These are phyloP conservation scores for Drosophila pectinifera DNA, from an alignment of 1,140 invertebrate species.

Conservation along the genomic window DNA sequence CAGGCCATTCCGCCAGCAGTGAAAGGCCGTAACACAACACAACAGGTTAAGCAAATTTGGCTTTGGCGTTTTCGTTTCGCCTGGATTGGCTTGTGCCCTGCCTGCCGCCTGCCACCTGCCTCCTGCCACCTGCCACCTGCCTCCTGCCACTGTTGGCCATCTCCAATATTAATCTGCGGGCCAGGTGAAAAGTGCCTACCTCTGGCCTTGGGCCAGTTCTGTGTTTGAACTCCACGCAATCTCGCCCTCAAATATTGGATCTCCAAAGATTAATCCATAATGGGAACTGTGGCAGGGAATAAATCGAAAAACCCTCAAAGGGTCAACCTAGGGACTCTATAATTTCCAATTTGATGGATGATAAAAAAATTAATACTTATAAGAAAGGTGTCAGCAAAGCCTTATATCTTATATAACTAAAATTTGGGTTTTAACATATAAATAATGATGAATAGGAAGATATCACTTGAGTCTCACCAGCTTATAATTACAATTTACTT, in stretches of 20 bases:
- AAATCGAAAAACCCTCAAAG: too few relatives aligned
- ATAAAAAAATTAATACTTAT: too few relatives aligned
- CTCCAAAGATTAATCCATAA: conserved; percentile 1
- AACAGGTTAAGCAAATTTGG: conserved; percentile 63
- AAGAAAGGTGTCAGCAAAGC: too few relatives aligned
- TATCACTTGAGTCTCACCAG: too few relatives aligned
- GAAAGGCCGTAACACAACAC: conserved; percentile 37
- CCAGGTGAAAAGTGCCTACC: conserved; percentile 4
- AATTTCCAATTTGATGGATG: too few relatives aligned
- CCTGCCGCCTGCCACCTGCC: background rate
- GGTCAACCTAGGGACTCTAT: too few relatives aligned
- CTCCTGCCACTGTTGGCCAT: conserved; percentile 10
- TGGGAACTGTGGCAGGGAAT: background rate
- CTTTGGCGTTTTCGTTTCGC: conserved; percentile 12
- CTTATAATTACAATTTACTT: too few relatives aligned
- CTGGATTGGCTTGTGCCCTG: too few relatives aligned
- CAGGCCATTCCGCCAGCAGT: conserved; percentile 29
- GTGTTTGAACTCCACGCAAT: conserved; percentile 23
- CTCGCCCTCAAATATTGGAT: conserved; percentile 57
- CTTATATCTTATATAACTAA: too few relatives aligned
- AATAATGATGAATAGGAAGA: too few relatives aligned
- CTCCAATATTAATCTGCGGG: conserved; percentile 40
- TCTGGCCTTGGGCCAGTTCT: conserved; percentile 58
- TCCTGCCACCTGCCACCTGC: too few relatives aligned
- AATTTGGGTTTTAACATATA: too few relatives aligned